Evolutionary conservation across 1,140 invertebrate genomes (phyloP), one percentile per base, ranked within the genome.

Genomic region (Mylabris phalerata): DNA sequence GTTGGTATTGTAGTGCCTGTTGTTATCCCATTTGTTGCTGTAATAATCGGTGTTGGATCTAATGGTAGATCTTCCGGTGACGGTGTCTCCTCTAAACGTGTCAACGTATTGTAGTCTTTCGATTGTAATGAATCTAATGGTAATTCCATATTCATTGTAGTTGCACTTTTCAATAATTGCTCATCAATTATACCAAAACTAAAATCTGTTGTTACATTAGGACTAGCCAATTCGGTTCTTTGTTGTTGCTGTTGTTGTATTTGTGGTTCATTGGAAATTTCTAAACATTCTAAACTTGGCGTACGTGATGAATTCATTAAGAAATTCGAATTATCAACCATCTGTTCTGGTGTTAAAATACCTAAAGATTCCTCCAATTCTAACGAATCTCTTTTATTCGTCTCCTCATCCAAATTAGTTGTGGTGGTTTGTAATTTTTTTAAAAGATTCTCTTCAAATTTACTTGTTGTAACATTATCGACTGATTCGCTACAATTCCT

Each of bases 301-400:
- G 67, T 64, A 45, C 66, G 52, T 7, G 50, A 59, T 9, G 81
- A 70, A 75, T 77, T 73, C 75, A 80, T 75, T 73, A 75, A 74
- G 63, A 79, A 78, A 58, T 81, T 79, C 27, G 79, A 82, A 65
- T 84, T 83, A 71, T 88, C 86, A 52, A 85, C 82, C 89, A 93
- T 92, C 71, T 92, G 89, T 76, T 90, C 88, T 0, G 89, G 89
- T 4, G 89, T 91, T 11, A 93, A 75, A 61, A 93, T 92, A 6
- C 89, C 90, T 57, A 92, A 75, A 66, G 91, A 88, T 71, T 91
- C 85, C 66, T 90, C 70, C 45, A 64, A 67, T 45, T 74, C 72
- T 19, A 73, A 55, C 3, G 71, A 73, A 57, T 72, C 68, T 13
- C 72, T 48, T 62, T 74, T 74, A 52, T 48, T 62, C n/a, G 40